These are phyloP conservation scores for Epicauta chinensis DNA, from an alignment of 1,140 invertebrate species.

Conservation along the genomic window DNA sequence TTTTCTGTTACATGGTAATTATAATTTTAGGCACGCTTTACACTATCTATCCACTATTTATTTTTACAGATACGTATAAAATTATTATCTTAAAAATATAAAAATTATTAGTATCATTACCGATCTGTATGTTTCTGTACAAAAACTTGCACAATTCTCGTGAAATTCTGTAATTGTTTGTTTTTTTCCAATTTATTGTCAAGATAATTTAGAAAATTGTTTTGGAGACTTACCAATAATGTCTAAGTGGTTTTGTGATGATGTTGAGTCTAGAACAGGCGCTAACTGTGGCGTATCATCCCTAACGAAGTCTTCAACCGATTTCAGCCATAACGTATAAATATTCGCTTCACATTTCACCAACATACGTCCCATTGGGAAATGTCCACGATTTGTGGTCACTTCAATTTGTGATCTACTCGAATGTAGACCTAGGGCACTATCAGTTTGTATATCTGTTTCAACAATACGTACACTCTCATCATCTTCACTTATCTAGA, in stretches of 20 bases:
- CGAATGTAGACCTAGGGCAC: conserved; percentile 18
- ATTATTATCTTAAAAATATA: conserved; percentile 8
- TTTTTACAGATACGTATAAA: not conserved
- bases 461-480: conserved; percentile 26
- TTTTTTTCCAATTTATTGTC: too few relatives aligned
- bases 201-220: too few relatives aligned
- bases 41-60: not conserved
- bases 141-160: not conserved
- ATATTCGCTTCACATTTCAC: conserved; percentile 34
- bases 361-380: conserved; percentile 30
- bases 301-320: conserved; percentile 28
- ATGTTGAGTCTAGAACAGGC: conserved; percentile 35
- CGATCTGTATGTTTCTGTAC: not conserved
- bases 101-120: not conserved
- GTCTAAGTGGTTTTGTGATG: conserved; percentile 35
- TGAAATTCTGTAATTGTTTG: too few relatives aligned
- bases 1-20: too few relatives aligned
- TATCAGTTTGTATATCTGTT: conserved; percentile 15
- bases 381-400: conserved; percentile 29
- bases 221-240: conserved; percentile 31
- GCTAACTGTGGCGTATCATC: conserved; percentile 36
- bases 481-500: conserved; percentile 28
- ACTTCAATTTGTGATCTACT: conserved; percentile 34
- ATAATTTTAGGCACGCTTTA: conserved; percentile 9
- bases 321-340: conserved; percentile 30